Base-by-base conservation (phyloP, 2,888 invertebrate species). In the Anaspis maculata region DNA sequence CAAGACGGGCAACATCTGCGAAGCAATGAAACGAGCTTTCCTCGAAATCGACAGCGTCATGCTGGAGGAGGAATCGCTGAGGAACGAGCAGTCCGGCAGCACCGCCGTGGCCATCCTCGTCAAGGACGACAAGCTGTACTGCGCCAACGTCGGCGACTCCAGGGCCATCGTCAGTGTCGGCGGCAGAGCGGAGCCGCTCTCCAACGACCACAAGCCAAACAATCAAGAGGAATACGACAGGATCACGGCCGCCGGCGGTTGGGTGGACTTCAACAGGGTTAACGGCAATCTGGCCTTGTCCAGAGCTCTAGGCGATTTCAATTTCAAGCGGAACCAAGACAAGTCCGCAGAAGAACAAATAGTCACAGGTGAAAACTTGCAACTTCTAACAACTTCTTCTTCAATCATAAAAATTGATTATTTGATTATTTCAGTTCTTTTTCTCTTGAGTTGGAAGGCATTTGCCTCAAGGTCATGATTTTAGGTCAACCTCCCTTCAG, bases 141-240 rank as follows among this genome's bases (percentile, higher is more conserved):
- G 96, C 70, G 95, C 90, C 34, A 98, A 98, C 64, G 94, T 92
- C 6, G 98, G 98, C 0, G 98, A 98, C 61, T 96, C 96, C 1
- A 74, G 98, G 44, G 92, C 95, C 2, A 80, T 99, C 14, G 92
- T 90, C 13, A 85, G 89, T 59, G 76, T 94, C 1, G 73, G 76
- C 44, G 96, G 96, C 14, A 69, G 70, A 52, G 83, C 79, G 41
- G 79, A 83, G 54, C 71, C 79, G 27, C 65, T 86, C 6, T 95
- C 94, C 5, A 75, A 79, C 52, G 98, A 99, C 65, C 98, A 99
- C 67, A 98, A 99, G 64, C 97, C 97, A 2, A 84, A 83, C 57
- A 84, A 94, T 32, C 37, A 38, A 10, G 73, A 75, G 24, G 97
- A 97, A 67, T 74, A 83, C 11, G 78, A 83, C 39, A 74, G 98